These are phyloP conservation scores for Gastrophryne carolinensis DNA, from an alignment of 2,797 vertebrate species.

Conservation along the genomic window DNA sequence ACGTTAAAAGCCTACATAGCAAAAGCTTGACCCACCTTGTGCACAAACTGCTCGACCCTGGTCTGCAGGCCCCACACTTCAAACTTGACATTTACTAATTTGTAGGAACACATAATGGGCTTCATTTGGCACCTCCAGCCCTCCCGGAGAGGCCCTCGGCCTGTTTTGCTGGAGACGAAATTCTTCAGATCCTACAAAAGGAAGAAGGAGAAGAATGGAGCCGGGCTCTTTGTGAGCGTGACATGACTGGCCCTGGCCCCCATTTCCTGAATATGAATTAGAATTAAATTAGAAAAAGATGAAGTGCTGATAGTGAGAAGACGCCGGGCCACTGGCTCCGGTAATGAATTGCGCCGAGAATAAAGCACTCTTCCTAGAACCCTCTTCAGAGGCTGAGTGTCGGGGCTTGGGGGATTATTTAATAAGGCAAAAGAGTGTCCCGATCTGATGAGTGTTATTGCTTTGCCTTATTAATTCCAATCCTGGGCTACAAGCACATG, in stretches of 20 bases:
- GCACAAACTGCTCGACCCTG: slow-evolving; percentile 82
- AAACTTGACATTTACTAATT: slow-evolving; percentile 82
- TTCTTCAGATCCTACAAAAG: slow-evolving; percentile 71
- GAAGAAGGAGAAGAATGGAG: neutral
- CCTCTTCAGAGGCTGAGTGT: neutral
- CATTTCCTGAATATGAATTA: neutral
- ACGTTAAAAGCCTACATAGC: no score
- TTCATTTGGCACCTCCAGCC: slow-evolving; percentile 72
- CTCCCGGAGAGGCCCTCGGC: slow-evolving; percentile 73
- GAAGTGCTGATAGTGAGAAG: neutral
- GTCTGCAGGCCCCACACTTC: slow-evolving; percentile 87
- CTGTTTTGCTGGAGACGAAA: slow-evolving; percentile 77
- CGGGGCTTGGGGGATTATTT: neutral
- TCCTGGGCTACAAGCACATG: no score
- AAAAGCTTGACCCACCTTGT: slow-evolving; percentile 71
- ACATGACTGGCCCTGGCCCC: neutral
- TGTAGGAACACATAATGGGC: slow-evolving; percentile 87
- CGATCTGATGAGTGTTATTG: no score
- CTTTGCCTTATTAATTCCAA: no score
- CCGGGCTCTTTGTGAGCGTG: neutral
- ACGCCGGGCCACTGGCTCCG: neutral
- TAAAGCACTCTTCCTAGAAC: neutral
- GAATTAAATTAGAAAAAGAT: neutral
- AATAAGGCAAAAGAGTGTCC: neutral
- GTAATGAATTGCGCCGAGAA: neutral